Evolutionary conservation across 2,888 invertebrate species (phyloP).

Genomic region (Eristalis arbustorum): DNA sequence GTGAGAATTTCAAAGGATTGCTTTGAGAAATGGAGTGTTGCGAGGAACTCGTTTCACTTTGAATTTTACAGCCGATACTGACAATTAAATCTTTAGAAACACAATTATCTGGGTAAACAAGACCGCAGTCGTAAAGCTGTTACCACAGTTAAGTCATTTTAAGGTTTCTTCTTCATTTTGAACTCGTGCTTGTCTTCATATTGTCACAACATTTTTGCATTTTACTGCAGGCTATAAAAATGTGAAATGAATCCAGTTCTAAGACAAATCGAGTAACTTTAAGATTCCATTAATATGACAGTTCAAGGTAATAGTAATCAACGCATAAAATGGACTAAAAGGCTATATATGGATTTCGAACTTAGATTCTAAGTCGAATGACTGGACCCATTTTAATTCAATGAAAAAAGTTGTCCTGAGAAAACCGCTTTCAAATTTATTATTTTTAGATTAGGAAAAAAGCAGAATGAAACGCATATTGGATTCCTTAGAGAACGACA

Average conservation of each 20-base stretch:
- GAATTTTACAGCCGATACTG: neutral
- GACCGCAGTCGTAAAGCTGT: neutral
- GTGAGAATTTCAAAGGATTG: neutral
- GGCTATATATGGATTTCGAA: too few relatives aligned
- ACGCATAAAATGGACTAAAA: too few relatives aligned
- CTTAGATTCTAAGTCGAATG: too few relatives aligned
- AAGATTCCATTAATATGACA: too few relatives aligned
- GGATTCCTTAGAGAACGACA: too few relatives aligned
- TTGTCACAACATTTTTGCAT: neutral
- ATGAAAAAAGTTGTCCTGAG: too few relatives aligned
- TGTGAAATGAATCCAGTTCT: neutral
- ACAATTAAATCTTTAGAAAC: neutral
- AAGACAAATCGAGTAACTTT: too few relatives aligned
- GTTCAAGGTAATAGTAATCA: too few relatives aligned
- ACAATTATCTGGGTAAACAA: neutral
- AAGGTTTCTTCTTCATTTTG: neutral
- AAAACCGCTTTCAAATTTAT: too few relatives aligned
- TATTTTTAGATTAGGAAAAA: too few relatives aligned
- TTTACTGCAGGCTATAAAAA: neutral
- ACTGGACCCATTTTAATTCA: too few relatives aligned
- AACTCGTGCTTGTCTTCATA: neutral
- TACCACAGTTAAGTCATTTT: neutral
- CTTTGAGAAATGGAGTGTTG: neutral
- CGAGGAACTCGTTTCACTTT: neutral
- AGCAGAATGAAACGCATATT: too few relatives aligned